Percentiles rank a stretch among this genome's conserved stretches.
Conservation (phyloP, 2,113 vertebrate genomes). For the Zosterops lateralis region DNA sequence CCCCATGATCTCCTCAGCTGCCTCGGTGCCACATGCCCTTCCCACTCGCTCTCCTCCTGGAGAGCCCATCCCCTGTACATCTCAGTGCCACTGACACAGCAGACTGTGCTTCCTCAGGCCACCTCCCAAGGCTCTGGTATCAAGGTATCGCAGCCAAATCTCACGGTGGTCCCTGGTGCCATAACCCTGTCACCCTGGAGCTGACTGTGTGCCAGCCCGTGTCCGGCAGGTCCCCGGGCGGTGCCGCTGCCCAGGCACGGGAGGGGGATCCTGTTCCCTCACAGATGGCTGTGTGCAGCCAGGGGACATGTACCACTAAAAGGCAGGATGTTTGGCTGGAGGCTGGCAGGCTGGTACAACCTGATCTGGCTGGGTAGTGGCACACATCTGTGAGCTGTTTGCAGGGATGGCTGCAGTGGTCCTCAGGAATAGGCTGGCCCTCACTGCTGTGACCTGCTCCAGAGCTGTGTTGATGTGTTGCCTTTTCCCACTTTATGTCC, state of each 20-base stretch:
- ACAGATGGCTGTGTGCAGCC: conserved; percentile 11
- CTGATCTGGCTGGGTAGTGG: not conserved
- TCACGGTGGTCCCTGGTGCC: rapidly evolving
- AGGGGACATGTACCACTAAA: not conserved
- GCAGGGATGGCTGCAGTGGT: not conserved
- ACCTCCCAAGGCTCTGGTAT: not conserved
- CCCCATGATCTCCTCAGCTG: not conserved
- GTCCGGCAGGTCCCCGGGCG: rapidly evolving
- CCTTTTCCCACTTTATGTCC: not conserved
- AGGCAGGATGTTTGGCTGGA: conserved; percentile 10
- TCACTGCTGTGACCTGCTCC: not conserved
- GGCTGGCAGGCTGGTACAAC: not conserved
- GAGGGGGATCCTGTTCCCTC: not conserved
- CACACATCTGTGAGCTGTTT: not conserved
- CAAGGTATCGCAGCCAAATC: not conserved
- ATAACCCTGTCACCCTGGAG: not conserved
- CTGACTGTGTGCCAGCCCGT: not conserved
- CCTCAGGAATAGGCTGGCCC: not conserved
- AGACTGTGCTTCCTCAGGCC: not conserved
- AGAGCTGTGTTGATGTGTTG: rapidly evolving
- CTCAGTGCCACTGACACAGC: not conserved
- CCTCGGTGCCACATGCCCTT: rapidly evolving
- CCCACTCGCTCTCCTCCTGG: not conserved
- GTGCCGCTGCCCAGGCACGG: not conserved
- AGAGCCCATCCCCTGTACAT: rapidly evolving